Evolutionary conservation across 1,140 invertebrate genomes (phyloP), one percentile per base, ranked within the genome.

Genomic region (Camponotus vicinus): DNA sequence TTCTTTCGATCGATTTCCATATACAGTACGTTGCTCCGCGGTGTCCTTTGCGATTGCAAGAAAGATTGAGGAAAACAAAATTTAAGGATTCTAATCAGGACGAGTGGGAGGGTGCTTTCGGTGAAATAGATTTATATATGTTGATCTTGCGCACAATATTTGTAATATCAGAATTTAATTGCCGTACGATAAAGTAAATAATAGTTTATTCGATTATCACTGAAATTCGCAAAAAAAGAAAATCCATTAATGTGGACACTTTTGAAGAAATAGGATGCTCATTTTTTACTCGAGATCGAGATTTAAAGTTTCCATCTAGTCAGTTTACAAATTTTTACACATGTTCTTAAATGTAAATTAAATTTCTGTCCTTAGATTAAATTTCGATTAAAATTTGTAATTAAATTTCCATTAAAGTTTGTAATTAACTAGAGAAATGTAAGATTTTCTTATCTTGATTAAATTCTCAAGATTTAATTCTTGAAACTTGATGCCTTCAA

Each of bases 91-190:
- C 57, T 88, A 86, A 82, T 89, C 86, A 88, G 69, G 73, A 67
- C 52, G 87, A 83, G 87, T 59, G 76, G 87, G 84, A 89, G 86
- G 88, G 87, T 87, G 87, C 86, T 89, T 89, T 87, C 87, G 87
- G 87, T 86, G 84, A 89, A 86, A 89, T 76, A 64, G 76, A 89
- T 86, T 89, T 88, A 79, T 78, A 57, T 55, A 61, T 40, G 86
- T 83, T 78, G 86, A 89, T 84, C 87, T 88, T 75, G 77, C 88
- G 66, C 83, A 83, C 76, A 86, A 71, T 57, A 52, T 88, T 88
- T 86, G 78, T 55, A 27, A 27, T 87, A 75, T 63, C 63, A 42
- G 52, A 82, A 82, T 82, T 82, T 82, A 82, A 82, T 82, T 82
- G 66, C 52, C 78, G 78, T 57, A 80, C 1, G 70, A 80, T 70